Conservation (phyloP, 2,888 invertebrate species). For the Leucania comma region DNA sequence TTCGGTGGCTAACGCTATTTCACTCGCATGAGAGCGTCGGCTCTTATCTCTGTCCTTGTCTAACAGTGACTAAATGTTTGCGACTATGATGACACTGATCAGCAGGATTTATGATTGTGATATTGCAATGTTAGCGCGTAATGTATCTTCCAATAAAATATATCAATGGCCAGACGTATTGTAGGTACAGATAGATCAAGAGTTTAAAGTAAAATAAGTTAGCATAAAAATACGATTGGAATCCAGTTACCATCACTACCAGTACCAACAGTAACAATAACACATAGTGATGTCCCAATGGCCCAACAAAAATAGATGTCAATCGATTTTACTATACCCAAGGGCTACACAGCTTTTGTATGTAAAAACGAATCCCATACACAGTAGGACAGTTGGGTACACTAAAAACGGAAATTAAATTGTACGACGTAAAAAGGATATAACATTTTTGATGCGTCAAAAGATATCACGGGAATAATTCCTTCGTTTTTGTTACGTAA, state of each 20-base stretch:
- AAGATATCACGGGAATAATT: slow-evolving; percentile 74
- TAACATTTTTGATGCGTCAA: slow-evolving; percentile 77
- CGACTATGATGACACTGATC: too few relatives aligned
- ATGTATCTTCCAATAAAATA: too few relatives aligned
- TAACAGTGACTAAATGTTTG: too few relatives aligned
- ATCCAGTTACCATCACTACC: neutral
- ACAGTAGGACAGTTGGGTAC: slow-evolving; percentile 53
- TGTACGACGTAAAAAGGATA: slow-evolving; percentile 78
- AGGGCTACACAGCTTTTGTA: slow-evolving; percentile 62
- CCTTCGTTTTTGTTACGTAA: slow-evolving; percentile 65
- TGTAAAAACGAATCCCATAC: slow-evolving; percentile 61
- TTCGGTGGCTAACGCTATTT: too few relatives aligned
- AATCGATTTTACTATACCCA: slow-evolving; percentile 6
- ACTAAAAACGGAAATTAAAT: slow-evolving; percentile 80
- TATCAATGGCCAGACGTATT: too few relatives aligned
- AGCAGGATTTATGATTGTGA: too few relatives aligned
- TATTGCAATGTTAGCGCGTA: too few relatives aligned
- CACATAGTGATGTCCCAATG: neutral
- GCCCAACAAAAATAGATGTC: slow-evolving; percentile 28
- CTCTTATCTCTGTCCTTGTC: too few relatives aligned
- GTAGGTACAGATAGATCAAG: too few relatives aligned
- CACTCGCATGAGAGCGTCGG: too few relatives aligned
- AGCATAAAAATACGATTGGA: too few relatives aligned
- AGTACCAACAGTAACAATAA: slow-evolving; percentile 2
- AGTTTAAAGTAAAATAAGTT: too few relatives aligned